Evolutionary conservation across 2,797 vertebrate species (phyloP).

Genomic region (Toxotes lorentzi): DNA sequence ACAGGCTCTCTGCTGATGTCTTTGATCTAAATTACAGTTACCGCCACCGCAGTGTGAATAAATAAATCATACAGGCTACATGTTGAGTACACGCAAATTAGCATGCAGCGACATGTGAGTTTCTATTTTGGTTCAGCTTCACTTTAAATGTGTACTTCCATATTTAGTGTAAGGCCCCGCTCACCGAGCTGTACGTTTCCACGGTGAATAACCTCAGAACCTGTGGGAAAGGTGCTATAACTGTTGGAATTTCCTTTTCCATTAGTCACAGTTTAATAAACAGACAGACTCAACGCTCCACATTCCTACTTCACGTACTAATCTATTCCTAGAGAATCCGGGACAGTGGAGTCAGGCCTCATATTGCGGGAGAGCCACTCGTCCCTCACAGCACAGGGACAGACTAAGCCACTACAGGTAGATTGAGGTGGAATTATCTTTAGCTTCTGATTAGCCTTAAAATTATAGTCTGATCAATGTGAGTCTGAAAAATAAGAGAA

Average conservation of each 20-base stretch:
- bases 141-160: constrained; percentile 42
- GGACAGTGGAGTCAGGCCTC: background rate
- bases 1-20: constrained; percentile 26
- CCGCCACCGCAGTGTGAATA: constrained; percentile 43
- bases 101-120: constrained; percentile 19
- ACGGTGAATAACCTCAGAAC: constrained; percentile 13
- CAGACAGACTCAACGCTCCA: constrained; percentile 26
- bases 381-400: background rate
- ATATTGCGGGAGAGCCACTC: background rate
- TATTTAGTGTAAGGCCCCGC: constrained; percentile 41
- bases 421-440: background rate
- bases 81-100: constrained; percentile 54
- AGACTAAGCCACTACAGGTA: background rate
- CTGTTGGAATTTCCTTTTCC: constrained; percentile 50
- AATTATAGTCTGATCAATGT: too few species aligned
- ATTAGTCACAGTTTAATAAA: constrained; percentile 66
- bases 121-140: constrained; percentile 62
- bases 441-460: background rate
- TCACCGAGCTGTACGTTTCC: constrained; percentile 12
- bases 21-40: constrained; percentile 57
- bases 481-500: background rate
- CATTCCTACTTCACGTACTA: constrained; percentile 36
- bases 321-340: constrained; percentile 27
- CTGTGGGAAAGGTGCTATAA: constrained; percentile 43
- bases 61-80: constrained; percentile 66